These are phyloP conservation scores for Zelostemma sp. DNA, from an alignment of 1,140 invertebrate genomes.

Conservation along the genomic window DNA sequence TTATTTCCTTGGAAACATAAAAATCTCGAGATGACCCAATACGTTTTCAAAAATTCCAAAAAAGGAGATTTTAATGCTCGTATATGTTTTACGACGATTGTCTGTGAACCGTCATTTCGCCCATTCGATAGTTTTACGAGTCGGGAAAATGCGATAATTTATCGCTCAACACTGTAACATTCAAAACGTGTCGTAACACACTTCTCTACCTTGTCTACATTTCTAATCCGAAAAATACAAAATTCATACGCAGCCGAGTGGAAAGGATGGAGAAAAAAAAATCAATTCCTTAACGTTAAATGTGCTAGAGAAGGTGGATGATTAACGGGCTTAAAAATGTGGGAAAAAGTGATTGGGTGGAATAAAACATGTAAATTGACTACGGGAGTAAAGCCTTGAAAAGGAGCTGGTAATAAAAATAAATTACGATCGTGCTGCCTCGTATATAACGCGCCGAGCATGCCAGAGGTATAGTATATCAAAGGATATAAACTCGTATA, in stretches of 20 bases:
- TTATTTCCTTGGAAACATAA: no score
- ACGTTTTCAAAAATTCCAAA: no score
- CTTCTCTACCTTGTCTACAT: background rate
- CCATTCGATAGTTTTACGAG: no score
- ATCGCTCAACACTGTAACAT: background rate
- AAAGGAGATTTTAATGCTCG: no score
- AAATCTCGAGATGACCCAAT: no score
- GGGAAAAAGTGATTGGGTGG: constrained; percentile 9
- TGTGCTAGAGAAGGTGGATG: background rate
- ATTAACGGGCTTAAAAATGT: constrained; percentile 12
- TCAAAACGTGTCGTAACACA: constrained; percentile 7
- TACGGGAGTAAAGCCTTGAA: constrained; percentile 7
- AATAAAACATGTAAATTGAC: constrained; percentile 16
- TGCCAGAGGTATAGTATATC: constrained; percentile 10
- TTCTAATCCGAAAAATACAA: constrained; percentile 5
- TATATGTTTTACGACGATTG: no score
- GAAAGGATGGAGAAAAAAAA: background rate
- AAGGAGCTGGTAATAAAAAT: constrained; percentile 14
- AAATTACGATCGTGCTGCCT: constrained; percentile 11
- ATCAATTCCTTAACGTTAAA: constrained; percentile 3
- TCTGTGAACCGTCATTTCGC: no score
- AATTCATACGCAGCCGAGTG: constrained; percentile 3
- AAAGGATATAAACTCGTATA: constrained; percentile 53
- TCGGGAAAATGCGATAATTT: background rate
- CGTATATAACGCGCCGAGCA: constrained; percentile 9